phyloP scores from a whole-genome alignment of 2,888 invertebrate species.

The Augiades crinisus region DNA sequence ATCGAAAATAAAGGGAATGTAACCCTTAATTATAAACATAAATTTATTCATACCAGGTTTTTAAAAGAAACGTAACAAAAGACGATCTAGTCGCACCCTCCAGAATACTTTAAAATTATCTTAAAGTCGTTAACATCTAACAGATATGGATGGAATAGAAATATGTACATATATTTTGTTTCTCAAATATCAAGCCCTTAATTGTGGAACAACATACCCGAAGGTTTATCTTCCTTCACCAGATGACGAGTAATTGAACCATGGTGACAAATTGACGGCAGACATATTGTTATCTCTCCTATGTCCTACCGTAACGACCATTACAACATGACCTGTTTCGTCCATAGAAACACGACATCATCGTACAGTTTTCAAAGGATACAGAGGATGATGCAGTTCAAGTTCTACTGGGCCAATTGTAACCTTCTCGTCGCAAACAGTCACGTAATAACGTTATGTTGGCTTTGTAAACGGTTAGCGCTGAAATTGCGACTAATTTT shows the following conservation, averaged over 20 bases:
- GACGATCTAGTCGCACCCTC: too few relatives aligned
- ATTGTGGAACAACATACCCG: background rate
- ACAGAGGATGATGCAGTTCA: background rate
- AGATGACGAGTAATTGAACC: constrained; percentile 30
- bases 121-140: too few relatives aligned
- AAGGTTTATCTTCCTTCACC: background rate
- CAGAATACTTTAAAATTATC: too few relatives aligned
- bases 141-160: background rate
- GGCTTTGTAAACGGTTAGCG: background rate
- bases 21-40: too few relatives aligned
- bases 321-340: constrained; percentile 4
- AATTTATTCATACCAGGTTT: too few relatives aligned
- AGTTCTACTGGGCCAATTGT: background rate
- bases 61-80: too few relatives aligned
- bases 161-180: too few relatives aligned
- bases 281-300: constrained; percentile 24
- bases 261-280: constrained; percentile 24
- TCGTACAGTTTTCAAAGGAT: background rate
- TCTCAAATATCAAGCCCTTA: background rate
- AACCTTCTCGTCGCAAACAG: background rate
- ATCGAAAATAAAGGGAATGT: too few relatives aligned
- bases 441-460: constrained; percentile 1
- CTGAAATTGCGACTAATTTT: background rate
- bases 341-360: background rate
- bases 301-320: constrained; percentile 20